A percentile compares a stretch with the other conserved stretches of the same genome.
phyloP scores from a whole-genome alignment of 2,797 vertebrate species.

The Bucorvus abyssinicus region DNA sequence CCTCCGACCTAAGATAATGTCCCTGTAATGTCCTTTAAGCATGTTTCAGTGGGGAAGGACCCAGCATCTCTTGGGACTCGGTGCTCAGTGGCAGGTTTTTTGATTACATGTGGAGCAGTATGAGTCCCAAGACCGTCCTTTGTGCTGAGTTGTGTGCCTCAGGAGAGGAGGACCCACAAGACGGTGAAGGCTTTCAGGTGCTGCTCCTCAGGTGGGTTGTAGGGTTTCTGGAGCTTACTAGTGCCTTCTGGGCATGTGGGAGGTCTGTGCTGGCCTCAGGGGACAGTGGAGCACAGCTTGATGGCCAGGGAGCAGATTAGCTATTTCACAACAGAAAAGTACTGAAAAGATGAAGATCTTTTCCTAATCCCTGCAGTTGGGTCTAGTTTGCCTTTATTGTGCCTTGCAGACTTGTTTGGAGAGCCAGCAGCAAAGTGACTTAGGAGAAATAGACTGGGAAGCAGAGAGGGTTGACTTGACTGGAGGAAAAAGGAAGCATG shows the following conservation, averaged over 20 bases:
- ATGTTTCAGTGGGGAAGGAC: neutral
- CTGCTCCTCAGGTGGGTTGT: neutral
- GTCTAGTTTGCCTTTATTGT: constrained; percentile 29
- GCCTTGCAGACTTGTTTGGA: neutral
- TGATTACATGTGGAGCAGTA: neutral
- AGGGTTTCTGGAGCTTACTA: neutral
- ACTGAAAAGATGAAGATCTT: neutral
- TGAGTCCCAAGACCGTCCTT: neutral
- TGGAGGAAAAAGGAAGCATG: constrained; percentile 22
- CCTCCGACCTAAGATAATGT: neutral
- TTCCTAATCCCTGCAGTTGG: neutral
- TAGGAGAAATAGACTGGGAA: constrained; percentile 18
- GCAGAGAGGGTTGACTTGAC: constrained; percentile 5
- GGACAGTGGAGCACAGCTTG: neutral
- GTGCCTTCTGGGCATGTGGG: neutral
- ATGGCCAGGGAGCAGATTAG: neutral
- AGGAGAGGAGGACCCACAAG: neutral
- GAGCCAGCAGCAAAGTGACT: neutral
- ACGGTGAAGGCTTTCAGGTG: neutral
- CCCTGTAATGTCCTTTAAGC: neutral
- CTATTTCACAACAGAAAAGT: neutral
- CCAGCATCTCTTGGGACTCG: neutral
- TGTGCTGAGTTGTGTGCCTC: neutral
- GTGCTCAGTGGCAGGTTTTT: neutral
- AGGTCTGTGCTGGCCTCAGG: neutral